Conservation (phyloP, 2,113 vertebrate species). For the Microcebus jonahi region DNA sequence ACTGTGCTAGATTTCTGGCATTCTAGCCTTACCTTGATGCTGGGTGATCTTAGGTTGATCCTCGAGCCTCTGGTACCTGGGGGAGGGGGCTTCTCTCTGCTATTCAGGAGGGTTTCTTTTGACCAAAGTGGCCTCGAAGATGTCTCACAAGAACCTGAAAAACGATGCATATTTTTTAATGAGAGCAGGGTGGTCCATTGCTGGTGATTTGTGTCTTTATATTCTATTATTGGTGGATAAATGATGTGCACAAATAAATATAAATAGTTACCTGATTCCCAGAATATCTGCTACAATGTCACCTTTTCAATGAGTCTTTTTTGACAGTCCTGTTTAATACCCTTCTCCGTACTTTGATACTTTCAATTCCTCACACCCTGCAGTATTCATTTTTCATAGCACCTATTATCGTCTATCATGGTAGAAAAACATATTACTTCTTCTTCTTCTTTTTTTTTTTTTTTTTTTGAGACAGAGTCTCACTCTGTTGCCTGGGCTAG, state of each 20-base stretch:
- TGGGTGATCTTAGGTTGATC: background rate
- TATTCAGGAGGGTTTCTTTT: background rate
- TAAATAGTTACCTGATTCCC: background rate
- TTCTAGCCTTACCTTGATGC: background rate
- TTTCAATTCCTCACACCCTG: background rate
- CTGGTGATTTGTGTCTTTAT: background rate
- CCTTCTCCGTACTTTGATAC: background rate
- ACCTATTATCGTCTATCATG: background rate
- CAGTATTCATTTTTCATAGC: background rate
- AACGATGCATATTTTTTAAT: background rate
- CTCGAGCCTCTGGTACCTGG: fast-evolving
- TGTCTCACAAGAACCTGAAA: background rate
- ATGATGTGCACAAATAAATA: background rate
- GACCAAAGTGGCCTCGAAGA: background rate
- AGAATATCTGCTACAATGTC: background rate
- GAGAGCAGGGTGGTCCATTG: background rate
- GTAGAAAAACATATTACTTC: background rate
- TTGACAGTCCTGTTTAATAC: background rate
- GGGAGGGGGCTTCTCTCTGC: background rate
- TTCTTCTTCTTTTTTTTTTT: too few relatives aligned
- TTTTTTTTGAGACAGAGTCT: too few relatives aligned
- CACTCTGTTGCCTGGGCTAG: too few relatives aligned
- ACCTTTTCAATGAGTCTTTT: background rate
- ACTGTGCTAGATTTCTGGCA: background rate
- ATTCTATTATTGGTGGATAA: background rate